Conservation (phyloP, 2,113 vertebrate genomes). For the Charadrius vociferus region DNA sequence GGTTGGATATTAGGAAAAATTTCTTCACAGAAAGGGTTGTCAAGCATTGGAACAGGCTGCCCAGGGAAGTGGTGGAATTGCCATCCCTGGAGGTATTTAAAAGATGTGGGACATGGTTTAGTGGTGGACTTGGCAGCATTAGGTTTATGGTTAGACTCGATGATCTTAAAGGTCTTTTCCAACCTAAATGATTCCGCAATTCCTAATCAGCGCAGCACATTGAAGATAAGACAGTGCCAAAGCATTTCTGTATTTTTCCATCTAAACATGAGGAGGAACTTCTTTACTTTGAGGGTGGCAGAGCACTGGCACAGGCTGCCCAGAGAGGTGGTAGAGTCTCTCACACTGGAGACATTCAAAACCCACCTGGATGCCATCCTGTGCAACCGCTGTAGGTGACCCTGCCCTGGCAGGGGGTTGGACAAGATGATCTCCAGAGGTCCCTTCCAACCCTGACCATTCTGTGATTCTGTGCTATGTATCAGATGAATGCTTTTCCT, state of each 20-base stretch:
- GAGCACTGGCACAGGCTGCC: too few relatives aligned
- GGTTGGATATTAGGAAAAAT: neutral
- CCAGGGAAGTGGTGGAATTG: neutral
- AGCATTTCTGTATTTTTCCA: accelerated
- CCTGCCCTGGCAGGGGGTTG: too few relatives aligned
- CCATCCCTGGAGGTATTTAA: neutral
- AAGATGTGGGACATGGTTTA: neutral
- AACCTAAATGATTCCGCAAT: neutral
- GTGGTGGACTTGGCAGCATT: neutral
- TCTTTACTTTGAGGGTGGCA: too few relatives aligned
- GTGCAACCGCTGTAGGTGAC: too few relatives aligned
- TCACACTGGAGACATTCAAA: too few relatives aligned
- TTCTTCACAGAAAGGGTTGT: neutral
- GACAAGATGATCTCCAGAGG: too few relatives aligned
- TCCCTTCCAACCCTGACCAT: too few relatives aligned
- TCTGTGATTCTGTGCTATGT: too few relatives aligned
- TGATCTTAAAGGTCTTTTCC: neutral
- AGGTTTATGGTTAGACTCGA: neutral
- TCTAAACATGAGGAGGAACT: too few relatives aligned
- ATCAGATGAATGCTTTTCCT: neutral
- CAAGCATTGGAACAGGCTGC: neutral
- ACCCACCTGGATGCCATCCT: too few relatives aligned
- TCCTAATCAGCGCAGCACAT: neutral
- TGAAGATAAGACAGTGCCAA: neutral
- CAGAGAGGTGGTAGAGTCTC: too few relatives aligned